Base-by-base conservation (phyloP, 2,888 invertebrate genomes). In the Lymantria monacha region DNA sequence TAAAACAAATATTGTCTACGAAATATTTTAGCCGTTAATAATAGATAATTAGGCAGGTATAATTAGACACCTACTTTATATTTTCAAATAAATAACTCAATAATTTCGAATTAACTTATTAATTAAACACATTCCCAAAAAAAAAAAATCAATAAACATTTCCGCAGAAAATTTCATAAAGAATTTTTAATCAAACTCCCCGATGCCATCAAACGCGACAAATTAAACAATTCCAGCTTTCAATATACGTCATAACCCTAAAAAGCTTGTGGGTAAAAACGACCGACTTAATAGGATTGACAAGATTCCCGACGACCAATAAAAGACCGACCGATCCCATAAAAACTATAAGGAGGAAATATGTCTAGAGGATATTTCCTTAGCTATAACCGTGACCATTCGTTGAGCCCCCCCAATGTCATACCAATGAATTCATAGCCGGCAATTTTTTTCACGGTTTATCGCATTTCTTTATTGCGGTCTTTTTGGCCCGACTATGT, bases 381-480 rank as follows among this genome's bases (percentile, higher is more conserved):
- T 63, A 66, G 79, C 79, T 69, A 83, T 84, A 87, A 83, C 83
- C 79, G 81, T 79, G 86, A 76, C 85, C 86, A 83, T 88, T 86
- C 53, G 78, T 77, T 73, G 73, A 81, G 80, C 60, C 82, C 86
- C 60, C 82, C 86, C 79, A 89, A 91, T 87, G 90, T 88, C 89
- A 90, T 90, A 90, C 84, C 91, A 80, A 90, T 91, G 91, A 89
- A 91, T 90, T 91, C 91, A 91, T 89, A 89, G 78, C 76, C 53
- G 69, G 77, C 78, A 77, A 81, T 87, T 91, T 91, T 87, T 90
- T 84, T 78, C 77, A 69, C 84, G 77, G 75, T 90, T 90, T 91
- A 91, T 90, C 86, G 85, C 84, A 73, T 79, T 85, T 87, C 87
- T 88, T 89, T 90, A 90, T 89, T 87, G 82, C 86, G 89, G 88